A percentile compares a stretch with the other conserved stretches of the same genome.
Conservation (phyloP, 2,888 invertebrate genomes). For the Busseola fusca region DNA sequence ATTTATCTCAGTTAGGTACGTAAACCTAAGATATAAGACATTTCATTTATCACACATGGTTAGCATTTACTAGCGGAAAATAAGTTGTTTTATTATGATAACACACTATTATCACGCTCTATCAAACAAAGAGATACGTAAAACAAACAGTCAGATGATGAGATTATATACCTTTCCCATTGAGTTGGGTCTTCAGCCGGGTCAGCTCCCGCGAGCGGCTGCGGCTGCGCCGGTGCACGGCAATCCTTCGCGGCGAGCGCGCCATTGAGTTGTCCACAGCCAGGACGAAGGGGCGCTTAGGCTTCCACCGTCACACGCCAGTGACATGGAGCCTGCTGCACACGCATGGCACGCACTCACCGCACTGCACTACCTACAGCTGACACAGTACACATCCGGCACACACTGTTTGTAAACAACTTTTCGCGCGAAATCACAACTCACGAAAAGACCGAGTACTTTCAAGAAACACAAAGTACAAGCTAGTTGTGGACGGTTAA, state of each 20-base stretch:
- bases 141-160: conserved; percentile 26
- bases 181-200: conserved; percentile 80
- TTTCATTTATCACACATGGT: conserved; percentile 30
- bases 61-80: conserved; percentile 31
- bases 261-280: conserved; percentile 73
- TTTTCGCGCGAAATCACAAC: conserved; percentile 49
- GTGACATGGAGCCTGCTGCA: conserved; percentile 34
- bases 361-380: conserved; percentile 57
- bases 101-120: conserved; percentile 47
- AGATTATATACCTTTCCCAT: conserved; percentile 78
- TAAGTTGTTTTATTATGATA: conserved; percentile 52
- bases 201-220: conserved; percentile 81
- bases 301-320: conserved; percentile 39
- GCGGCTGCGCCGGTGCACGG: conserved; percentile 78
- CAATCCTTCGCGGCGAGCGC: conserved; percentile 81
- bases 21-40: not conserved
- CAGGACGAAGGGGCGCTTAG: conserved; percentile 36
- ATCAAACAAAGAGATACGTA: conserved; percentile 40
- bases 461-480: conserved; percentile 46
- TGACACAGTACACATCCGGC: conserved; percentile 47
- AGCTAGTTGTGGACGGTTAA: conserved; percentile 37
- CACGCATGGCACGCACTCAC: conserved; percentile 53
- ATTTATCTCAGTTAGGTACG: not conserved
- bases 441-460: conserved; percentile 47
- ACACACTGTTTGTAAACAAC: conserved; percentile 64